Evolutionary conservation across 2,797 vertebrate genomes (phyloP).

Genomic region (Phyllotis vaccarum): DNA sequence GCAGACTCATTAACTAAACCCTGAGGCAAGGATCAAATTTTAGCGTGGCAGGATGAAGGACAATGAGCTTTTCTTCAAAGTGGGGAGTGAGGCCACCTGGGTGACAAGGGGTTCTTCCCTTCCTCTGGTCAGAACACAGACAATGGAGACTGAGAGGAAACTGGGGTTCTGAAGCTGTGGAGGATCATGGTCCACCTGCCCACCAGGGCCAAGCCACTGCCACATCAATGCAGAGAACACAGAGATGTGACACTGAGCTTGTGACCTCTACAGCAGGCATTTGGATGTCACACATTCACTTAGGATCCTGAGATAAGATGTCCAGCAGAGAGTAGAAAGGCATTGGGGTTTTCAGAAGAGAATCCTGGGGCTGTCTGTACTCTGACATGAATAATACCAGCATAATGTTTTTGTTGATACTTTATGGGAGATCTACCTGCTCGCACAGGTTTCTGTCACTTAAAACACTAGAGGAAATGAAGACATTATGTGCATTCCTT

Average conservation of each 20-base stretch:
- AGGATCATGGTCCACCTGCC: neutral
- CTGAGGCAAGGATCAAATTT: neutral
- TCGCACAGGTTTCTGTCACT: constrained; percentile 80
- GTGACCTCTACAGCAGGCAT: neutral
- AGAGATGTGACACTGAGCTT: neutral
- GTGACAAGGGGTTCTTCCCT: neutral
- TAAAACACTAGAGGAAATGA: constrained; percentile 78
- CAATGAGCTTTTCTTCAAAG: neutral
- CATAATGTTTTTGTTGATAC: neutral
- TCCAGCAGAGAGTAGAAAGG: neutral
- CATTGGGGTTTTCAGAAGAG: neutral
- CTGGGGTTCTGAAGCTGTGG: accelerated
- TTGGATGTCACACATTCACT: no score
- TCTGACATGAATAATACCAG: neutral
- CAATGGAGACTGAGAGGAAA: neutral
- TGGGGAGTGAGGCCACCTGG: neutral
- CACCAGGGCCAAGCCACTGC: neutral
- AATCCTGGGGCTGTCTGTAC: neutral
- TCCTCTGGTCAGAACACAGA: neutral
- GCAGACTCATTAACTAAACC: neutral
- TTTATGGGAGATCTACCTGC: constrained; percentile 72
- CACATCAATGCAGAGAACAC: neutral
- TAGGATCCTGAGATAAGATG: neutral
- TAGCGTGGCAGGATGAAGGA: neutral
- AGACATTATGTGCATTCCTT: constrained; percentile 85